These are phyloP conservation scores for Chrysolina americana DNA, from an alignment of 2,888 invertebrate species.

Conservation along the genomic window DNA sequence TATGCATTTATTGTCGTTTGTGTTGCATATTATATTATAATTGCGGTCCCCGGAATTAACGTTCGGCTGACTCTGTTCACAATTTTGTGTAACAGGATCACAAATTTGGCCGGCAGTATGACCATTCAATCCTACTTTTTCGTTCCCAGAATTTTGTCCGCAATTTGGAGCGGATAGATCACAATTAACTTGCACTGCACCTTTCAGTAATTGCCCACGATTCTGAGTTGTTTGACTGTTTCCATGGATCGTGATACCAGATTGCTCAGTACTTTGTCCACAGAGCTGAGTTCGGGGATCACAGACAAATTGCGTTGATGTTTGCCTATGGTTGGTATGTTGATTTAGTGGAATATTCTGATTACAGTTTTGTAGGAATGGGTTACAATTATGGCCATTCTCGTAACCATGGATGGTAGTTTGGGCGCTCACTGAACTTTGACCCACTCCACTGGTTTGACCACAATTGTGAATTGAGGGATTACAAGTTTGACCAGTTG, in stretches of 20 bases:
- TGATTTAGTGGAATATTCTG: slow-evolving; percentile 1
- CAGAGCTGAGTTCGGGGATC: slow-evolving; percentile 31
- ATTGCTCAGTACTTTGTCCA: slow-evolving; percentile 21
- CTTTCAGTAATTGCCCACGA: background rate
- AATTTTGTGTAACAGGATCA: slow-evolving; percentile 2
- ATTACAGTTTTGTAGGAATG: slow-evolving; percentile 23
- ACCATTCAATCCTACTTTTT: background rate
- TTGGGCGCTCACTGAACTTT: background rate
- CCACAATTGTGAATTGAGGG: slow-evolving; percentile 33
- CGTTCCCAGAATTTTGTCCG: background rate
- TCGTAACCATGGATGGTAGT: background rate
- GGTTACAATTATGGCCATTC: slow-evolving; percentile 16
- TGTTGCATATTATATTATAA: slow-evolving; percentile 52
- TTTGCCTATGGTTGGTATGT: background rate
- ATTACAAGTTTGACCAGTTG: slow-evolving; percentile 21
- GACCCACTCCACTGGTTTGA: background rate
- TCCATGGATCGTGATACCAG: background rate
- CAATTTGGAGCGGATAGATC: slow-evolving; percentile 26
- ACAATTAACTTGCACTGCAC: slow-evolving; percentile 15
- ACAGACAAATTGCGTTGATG: slow-evolving; percentile 16
- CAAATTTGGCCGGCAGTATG: background rate
- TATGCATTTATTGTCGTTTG: slow-evolving; percentile 51
- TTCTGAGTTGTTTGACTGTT: slow-evolving; percentile 8
- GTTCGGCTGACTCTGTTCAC: slow-evolving; percentile 7
- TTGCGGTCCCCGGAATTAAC: slow-evolving; percentile 37